Base-by-base conservation (phyloP, 2,797 vertebrate species). In the Psittacula echo region DNA sequence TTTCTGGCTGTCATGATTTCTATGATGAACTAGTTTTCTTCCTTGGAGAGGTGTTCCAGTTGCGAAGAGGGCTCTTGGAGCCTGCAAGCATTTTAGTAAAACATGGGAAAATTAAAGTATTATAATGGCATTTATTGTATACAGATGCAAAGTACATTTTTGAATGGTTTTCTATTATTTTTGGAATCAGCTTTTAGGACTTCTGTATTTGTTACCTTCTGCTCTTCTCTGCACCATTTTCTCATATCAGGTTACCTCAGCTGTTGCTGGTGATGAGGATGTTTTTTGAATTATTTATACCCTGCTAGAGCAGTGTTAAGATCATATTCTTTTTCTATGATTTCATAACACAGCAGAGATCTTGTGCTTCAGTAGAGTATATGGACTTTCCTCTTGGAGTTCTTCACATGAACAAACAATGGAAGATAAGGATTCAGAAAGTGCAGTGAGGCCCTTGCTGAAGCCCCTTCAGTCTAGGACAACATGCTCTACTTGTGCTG, bases 11-110 rank as follows among this genome's bases (percentile, higher is more conserved):
- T 95, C 94, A 95, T 97, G 95, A 96, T 97, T 98, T 98, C 87
- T 91, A 3, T 90, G 95, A 97, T 98, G 97, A 98, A 98, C 97
- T 98, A 97, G 97, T 98, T 98, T 97, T 93, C 95, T 97, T 97
- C 97, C 96, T 98, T 97, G 94, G 97, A 98, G 98, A 98, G 95
- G 91, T 97, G 96, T 92, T 97, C 96, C 93, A 96, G 90, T 97
- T 98, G 95, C 96, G 96, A 87, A 96, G 96, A 92, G 78, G 87
- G 92, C 93, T 96, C 92, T 73, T 93, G 78, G 77, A 96, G 90
- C 95, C 90, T 89, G 30, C 26, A 48, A 94, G 81, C 75, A 64
- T 95, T 96, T 97, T 94, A 95, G 87, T 79, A 83, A 96, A 96
- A 93, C 51, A n/a, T 4, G 18, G 66, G 88, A 93, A 96, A 97